Base-by-base conservation (phyloP, 2,888 invertebrate species). In the Acanthococcus lagerstroemiae region DNA sequence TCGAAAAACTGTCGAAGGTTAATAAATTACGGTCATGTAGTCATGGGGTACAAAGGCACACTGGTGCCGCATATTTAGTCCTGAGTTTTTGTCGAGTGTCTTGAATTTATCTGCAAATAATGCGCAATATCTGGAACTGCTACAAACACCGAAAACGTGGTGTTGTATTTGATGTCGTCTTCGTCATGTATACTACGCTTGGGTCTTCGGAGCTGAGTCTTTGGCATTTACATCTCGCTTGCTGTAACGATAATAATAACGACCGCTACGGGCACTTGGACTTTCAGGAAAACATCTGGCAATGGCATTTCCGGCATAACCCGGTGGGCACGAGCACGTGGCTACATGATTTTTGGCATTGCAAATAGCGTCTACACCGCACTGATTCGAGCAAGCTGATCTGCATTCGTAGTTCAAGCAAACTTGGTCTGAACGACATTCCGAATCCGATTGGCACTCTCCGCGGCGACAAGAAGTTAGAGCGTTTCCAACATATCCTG, bases 401-500 rank as follows among this genome's bases (percentile, higher is more conserved):
- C 76, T 76, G 68, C 82, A 82, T 46, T 69, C 65, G 68, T 72
- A 71, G 67, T 71, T 69, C 48, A 68, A 37, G 67, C 73, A 73
- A 54, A 69, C 69, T 67, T 72, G 71, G 74, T 83, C 83, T 72
- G 87, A 85, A 0, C 84, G 76, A 72, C 91, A 92, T 73, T 91
- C 88, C 3, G 80, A 80, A 75, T 91, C 88, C 67, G 82, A 79
- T 69, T 84, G 80, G 71, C 91, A 92, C 77, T 92, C 90, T 68
- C 91, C 92, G 77, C 86, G 77, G 26, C 78, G 81, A 74, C 92
- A 92, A 71, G 81, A 79, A 1, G 80, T 78, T 68, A 89, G 77
- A 0, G 91, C 88, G 76, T 90, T 88, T 27, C 90, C 91, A 69
- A 85, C 84, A 75, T 88, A 84, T 0, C 90, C 86, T 9, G 87